Base-by-base conservation (phyloP, 23 tunicate genomes). In the Trididemnum nubilum region DNA sequence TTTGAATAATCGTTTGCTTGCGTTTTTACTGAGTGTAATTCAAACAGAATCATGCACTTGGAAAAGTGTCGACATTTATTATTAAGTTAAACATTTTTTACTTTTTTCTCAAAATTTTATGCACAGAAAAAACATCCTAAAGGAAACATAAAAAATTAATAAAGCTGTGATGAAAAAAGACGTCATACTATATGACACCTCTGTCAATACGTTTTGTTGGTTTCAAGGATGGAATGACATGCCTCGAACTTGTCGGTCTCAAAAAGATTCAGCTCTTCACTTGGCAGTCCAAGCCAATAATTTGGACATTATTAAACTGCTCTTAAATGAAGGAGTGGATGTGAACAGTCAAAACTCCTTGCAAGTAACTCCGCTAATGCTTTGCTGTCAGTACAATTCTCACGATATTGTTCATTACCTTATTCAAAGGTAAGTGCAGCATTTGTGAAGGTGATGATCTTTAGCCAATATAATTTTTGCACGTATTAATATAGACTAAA, bases 221-320 rank as follows among this genome's bases (percentile, higher is more conserved):
- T 35, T 49, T 32, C 7, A 76, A 93, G 98, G 89, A 33, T 86
- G 83, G 64, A 85, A 85, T 2, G 58, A 77, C 60, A 83, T 93
- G 89, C 78, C 84, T 9, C 81, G 75, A 34, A 59, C 57, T 3
- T 39, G 82, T 18, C 74, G 98, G 35, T 82, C 89, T 0, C 73
- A 87, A 24, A 85, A 81, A 59, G 87, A 87, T 31, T 78, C 98
- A 22, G 83, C 86, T 49, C 93, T 93, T n/a, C 98, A 93, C 60
- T 84, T 93, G 34, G 98, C 98, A 9, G 98, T 93, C 24, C 85
- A 89, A 73, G 51, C 98, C 0, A 94, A 94, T 75, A 85, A 49
- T 76, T 34, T 93, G 0, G 98, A 93, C 1, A 88, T 93, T 32
- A 89, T 93, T 52, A 81, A 87, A 65, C 61, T 87, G 50, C 84